Conservation (phyloP, 2,113 vertebrate genomes). For the Rana temporaria region DNA sequence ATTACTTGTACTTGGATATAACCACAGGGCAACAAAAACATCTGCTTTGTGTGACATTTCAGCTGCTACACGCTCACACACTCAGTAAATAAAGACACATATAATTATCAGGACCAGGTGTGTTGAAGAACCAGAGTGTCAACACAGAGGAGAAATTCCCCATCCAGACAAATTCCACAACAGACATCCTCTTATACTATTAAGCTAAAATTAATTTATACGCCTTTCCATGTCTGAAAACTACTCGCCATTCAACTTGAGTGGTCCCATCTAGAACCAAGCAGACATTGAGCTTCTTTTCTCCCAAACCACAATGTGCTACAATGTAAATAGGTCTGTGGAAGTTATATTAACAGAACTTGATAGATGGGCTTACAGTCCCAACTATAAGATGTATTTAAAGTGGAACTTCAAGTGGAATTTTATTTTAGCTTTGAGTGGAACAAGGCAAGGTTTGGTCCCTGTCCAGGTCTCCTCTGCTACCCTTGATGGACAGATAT, state of each 20-base stretch:
- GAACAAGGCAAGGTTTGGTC: too few relatives aligned
- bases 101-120: slow-evolving; percentile 25
- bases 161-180: slow-evolving; percentile 19
- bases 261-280: slow-evolving; percentile 19
- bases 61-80: background rate
- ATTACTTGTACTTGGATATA: too few relatives aligned
- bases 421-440: too few relatives aligned
- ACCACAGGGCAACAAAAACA: background rate
- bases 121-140: slow-evolving; percentile 25
- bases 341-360: background rate
- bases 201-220: slow-evolving; percentile 7
- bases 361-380: too few relatives aligned
- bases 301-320: background rate
- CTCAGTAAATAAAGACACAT: slow-evolving; percentile 6
- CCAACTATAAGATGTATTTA: too few relatives aligned
- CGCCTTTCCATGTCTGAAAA: slow-evolving; percentile 13
- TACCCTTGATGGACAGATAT: too few relatives aligned
- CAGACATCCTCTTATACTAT: background rate
- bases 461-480: too few relatives aligned
- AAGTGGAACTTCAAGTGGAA: too few relatives aligned
- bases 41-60: background rate
- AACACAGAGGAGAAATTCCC: slow-evolving; percentile 13
- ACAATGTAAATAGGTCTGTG: background rate
- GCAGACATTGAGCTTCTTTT: background rate
- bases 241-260: background rate